These are phyloP conservation scores for Melanotaenia boesemani DNA, from an alignment of 2,797 vertebrate species.

Conservation along the genomic window DNA sequence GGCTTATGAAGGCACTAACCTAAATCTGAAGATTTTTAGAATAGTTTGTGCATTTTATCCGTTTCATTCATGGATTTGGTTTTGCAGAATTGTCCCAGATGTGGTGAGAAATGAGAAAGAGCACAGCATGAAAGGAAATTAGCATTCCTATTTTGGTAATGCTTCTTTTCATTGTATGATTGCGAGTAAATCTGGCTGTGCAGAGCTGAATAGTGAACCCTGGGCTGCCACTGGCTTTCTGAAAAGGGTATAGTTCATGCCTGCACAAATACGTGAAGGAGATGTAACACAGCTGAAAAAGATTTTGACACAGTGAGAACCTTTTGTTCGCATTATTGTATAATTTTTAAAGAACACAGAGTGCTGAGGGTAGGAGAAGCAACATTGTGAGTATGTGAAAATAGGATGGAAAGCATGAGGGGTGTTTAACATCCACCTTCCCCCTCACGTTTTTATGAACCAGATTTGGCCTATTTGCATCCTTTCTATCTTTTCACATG, in stretches of 20 bases:
- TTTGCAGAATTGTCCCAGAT: slow-evolving; percentile 21
- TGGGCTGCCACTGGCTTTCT: neutral
- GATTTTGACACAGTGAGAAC: slow-evolving; percentile 3
- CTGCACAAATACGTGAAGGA: neutral
- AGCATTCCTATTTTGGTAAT: slow-evolving; percentile 21
- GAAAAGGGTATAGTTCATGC: neutral
- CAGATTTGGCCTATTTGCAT: slow-evolving; percentile 8
- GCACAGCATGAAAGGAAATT: slow-evolving; percentile 22
- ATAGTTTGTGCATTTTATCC: slow-evolving; percentile 17
- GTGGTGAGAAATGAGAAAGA: slow-evolving; percentile 21
- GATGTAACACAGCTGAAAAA: neutral
- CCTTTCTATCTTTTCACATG: neutral
- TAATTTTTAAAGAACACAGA: neutral
- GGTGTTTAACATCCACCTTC: slow-evolving; percentile 7
- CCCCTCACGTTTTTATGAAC: slow-evolving; percentile 12
- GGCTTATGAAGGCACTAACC: slow-evolving; percentile 58
- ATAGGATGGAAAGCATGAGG: neutral
- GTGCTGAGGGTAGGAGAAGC: neutral
- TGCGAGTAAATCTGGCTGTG: slow-evolving; percentile 6
- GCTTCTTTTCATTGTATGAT: slow-evolving; percentile 25
- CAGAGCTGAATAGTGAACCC: slow-evolving; percentile 4
- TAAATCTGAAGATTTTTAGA: slow-evolving; percentile 45
- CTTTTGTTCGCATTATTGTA: slow-evolving; percentile 1
- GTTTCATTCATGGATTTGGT: slow-evolving; percentile 28
- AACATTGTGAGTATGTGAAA: neutral